phyloP scores from a whole-genome alignment of 1,140 invertebrate species.

The Leptinotarsa texana region DNA sequence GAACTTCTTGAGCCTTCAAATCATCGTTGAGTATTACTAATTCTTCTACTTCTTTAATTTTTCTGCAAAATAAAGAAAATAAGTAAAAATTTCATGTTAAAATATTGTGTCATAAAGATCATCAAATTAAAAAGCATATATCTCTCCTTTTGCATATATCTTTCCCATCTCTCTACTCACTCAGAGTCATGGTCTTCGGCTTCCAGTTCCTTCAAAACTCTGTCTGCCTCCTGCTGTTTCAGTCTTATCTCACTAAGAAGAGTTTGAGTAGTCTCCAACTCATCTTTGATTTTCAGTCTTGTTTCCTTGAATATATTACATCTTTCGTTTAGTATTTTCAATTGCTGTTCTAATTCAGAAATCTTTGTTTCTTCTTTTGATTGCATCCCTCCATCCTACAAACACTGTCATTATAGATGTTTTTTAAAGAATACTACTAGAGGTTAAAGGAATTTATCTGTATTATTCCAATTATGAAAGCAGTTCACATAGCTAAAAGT shows the following conservation, averaged over 20 bases:
- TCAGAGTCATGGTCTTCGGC: conserved; percentile 58
- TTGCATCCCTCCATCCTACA: conserved; percentile 45
- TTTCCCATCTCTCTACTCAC: conserved; percentile 51
- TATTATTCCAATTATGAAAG: no score
- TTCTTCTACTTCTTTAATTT: conserved; percentile 66
- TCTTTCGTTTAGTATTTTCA: conserved; percentile 58
- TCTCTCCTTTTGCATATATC: no score
- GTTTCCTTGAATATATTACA: conserved; percentile 56
- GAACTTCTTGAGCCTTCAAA: conserved; percentile 72
- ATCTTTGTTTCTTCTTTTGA: conserved; percentile 60
- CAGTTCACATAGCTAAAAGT: no score
- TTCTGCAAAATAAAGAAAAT: conserved; percentile 8
- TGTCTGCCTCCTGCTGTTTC: conserved; percentile 39
- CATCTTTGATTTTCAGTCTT: conserved; percentile 51
- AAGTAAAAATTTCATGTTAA: no score
- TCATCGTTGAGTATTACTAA: conserved; percentile 73
- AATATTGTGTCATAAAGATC: no score
- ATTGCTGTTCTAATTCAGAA: conserved; percentile 61
- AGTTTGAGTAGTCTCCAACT: conserved; percentile 41
- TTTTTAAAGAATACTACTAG: no score
- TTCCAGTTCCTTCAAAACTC: conserved; percentile 54
- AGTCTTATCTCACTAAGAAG: conserved; percentile 38
- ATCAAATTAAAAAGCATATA: no score
- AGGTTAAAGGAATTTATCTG: no score
- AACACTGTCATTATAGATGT: neutral